phyloP scores from a whole-genome alignment of 2,797 vertebrate genomes.

The Alfaro cultratus region DNA sequence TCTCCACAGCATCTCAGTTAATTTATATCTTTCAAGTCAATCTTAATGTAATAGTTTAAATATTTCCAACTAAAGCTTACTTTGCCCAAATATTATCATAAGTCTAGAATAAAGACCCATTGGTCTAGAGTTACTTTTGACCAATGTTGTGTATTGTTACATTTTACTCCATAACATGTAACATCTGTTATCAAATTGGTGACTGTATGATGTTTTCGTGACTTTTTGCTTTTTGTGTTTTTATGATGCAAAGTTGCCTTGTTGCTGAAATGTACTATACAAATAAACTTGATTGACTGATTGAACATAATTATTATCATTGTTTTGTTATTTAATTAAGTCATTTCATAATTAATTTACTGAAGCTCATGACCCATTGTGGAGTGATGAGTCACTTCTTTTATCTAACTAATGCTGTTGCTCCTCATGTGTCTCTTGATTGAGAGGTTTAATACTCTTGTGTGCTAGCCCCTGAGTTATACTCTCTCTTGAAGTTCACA shows the following conservation, averaged over 20 bases:
- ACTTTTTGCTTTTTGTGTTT: too few species aligned
- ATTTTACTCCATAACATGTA: too few species aligned
- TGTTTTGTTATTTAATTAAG: neutral
- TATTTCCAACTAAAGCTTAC: neutral
- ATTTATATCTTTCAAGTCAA: neutral
- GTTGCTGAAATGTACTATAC: too few species aligned
- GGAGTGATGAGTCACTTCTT: conserved; percentile 40
- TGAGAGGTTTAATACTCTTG: conserved; percentile 62
- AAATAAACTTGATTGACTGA: too few species aligned
- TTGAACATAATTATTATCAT: too few species aligned
- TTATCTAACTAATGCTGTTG: conserved; percentile 25
- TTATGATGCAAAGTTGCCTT: too few species aligned
- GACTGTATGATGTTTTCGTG: too few species aligned
- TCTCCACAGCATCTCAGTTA: neutral
- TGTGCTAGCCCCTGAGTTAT: conserved; percentile 35
- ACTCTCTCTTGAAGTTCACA: conserved; percentile 74
- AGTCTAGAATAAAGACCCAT: too few species aligned
- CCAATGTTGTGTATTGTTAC: too few species aligned
- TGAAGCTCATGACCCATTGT: neutral
- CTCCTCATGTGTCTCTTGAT: conserved; percentile 53
- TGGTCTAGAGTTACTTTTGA: too few species aligned
- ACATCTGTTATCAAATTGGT: too few species aligned
- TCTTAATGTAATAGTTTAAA: neutral
- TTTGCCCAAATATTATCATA: neutral
- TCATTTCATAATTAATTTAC: neutral